phyloP scores from a whole-genome alignment of 2,888 invertebrate genomes.

The Mayetiola destructor region DNA sequence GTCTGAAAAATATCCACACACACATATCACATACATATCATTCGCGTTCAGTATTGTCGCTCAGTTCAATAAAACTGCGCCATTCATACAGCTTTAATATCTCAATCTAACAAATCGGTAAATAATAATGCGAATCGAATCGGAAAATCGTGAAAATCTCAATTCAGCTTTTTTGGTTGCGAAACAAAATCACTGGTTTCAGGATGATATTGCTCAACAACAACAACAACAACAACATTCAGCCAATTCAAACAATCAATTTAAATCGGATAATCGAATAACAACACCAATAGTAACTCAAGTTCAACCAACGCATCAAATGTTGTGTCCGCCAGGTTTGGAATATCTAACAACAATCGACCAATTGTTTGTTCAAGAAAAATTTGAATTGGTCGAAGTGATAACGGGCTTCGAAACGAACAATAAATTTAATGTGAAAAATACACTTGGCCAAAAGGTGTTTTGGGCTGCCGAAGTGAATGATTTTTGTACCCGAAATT shows the following conservation, averaged over 20 bases:
- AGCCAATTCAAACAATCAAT: not conserved
- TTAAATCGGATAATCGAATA: not conserved
- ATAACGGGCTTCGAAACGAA: constrained; percentile 76
- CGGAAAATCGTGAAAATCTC: too few relatives aligned
- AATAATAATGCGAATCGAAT: too few relatives aligned
- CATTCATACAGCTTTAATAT: too few relatives aligned
- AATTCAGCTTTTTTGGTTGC: too few relatives aligned
- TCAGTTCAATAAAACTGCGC: too few relatives aligned
- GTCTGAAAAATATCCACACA: too few relatives aligned
- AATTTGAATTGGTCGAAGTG: constrained; percentile 60
- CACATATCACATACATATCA: too few relatives aligned
- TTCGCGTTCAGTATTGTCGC: too few relatives aligned
- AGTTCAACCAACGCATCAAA: not conserved
- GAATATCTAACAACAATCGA: constrained; percentile 82
- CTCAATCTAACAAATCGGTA: too few relatives aligned
- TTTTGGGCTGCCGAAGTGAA: constrained; percentile 72
- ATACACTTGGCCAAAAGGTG: constrained; percentile 57
- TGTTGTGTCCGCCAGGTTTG: constrained; percentile 65
- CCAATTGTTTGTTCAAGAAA: constrained; percentile 65
- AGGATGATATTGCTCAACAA: not conserved
- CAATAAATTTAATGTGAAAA: constrained; percentile 75
- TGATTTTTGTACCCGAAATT: constrained; percentile 69
- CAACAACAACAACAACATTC: not conserved
- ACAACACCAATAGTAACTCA: not conserved
- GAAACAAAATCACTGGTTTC: not conserved